Evolutionary conservation across 2,888 invertebrate species (phyloP), one percentile per base, ranked within the genome.

Genomic region (Cistogaster globosa): DNA sequence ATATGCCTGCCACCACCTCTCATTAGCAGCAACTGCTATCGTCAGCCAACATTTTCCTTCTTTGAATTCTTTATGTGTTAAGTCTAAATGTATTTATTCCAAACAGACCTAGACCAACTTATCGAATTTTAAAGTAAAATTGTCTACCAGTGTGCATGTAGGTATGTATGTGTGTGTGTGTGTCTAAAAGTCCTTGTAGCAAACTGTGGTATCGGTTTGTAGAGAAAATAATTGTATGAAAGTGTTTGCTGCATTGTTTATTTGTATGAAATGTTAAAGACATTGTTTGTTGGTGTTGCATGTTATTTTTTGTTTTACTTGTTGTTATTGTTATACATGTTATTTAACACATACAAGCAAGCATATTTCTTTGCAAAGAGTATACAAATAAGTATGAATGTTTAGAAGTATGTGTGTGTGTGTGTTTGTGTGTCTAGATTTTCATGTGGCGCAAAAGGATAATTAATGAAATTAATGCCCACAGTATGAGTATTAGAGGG

Each of bases 401-500:
- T 32, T 32, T n/a, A 53, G 18, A 18, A 32, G 11, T 18, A 2
- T 48, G n/a, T 48, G n/a, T 45, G 45, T 38, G 38, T 38, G 38
- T 48, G n/a, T 48, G n/a, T 45, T 9, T 38, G 38, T 38, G 38
- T 42, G 42, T 42, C 11, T 12, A 55, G 53, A 62, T 55, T 63
- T 82, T 68, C 76, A 76, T 83, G 86, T 83, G 79, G 71, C 63
- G 53, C 81, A 79, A 83, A 87, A 87, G 87, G 87, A 88, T 88
- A 87, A 88, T 88, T 88, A 88, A 86, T 86, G 86, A 85, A 87
- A 86, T 87, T 86, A 86, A 86, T 86, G 87, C 75, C 69, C 60
- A 75, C 69, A 72, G 86, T 85, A 80, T 86, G 81, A 74, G 84
- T 38, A 72, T 83, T 78, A 86, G 78, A 69, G 57, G 69, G 69